Conservation (phyloP, 2,113 vertebrate genomes). For the Gasterosteus nipponicus region DNA sequence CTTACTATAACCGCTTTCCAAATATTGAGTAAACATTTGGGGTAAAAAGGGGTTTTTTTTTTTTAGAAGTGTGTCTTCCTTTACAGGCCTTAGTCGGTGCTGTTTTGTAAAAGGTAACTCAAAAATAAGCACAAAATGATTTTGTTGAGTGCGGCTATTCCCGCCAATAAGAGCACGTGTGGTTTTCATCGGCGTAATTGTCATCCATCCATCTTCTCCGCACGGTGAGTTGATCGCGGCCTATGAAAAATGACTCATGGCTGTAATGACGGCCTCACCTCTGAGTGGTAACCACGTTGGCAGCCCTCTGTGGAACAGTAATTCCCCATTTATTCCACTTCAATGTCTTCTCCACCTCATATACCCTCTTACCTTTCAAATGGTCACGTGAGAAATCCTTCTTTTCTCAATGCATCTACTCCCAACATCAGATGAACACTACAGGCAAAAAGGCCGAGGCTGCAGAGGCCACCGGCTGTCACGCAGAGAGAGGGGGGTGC, state of each 20-base stretch:
- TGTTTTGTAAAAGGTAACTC: slow-evolving; percentile 8
- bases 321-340: slow-evolving; percentile 77
- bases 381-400: slow-evolving; percentile 29
- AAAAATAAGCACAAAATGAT: slow-evolving; percentile 39
- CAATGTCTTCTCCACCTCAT: slow-evolving; percentile 57
- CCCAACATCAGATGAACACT: slow-evolving; percentile 33
- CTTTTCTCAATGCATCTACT: slow-evolving; percentile 29
- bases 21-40: slow-evolving; percentile 7
- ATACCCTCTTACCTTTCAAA: slow-evolving; percentile 36
- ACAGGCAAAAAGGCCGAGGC: slow-evolving; percentile 7
- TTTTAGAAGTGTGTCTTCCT: background rate
- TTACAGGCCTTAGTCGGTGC: background rate
- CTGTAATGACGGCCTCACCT: slow-evolving; percentile 75
- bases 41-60: background rate
- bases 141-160: slow-evolving; percentile 41
- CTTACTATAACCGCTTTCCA: background rate
- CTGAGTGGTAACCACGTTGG: slow-evolving; percentile 59
- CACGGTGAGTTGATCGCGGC: slow-evolving; percentile 76
- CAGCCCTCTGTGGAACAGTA: slow-evolving; percentile 50
- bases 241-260: slow-evolving; percentile 73
- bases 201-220: slow-evolving; percentile 80
- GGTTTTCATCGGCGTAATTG: slow-evolving; percentile 75
- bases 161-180: slow-evolving; percentile 45
- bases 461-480: slow-evolving; percentile 18
- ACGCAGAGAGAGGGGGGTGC: background rate